phyloP scores from a whole-genome alignment of 1,140 invertebrate species.

The Scaptomyza graminum region DNA sequence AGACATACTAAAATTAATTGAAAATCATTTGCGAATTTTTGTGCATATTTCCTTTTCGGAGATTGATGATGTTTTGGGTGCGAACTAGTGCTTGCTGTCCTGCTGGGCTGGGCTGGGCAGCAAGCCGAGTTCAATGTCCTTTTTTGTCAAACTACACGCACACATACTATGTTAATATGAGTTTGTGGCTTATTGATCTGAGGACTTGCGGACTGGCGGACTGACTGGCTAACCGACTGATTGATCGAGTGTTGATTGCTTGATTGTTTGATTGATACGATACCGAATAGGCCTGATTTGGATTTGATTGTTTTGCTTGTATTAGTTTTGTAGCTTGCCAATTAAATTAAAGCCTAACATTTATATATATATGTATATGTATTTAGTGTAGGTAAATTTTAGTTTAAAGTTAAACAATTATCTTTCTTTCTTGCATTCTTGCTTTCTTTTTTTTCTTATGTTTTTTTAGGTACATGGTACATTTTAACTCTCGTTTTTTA shows the following conservation, averaged over 20 bases:
- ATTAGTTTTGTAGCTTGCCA: background rate
- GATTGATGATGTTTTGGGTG: constrained; percentile 12
- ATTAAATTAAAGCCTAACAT: constrained; percentile 23
- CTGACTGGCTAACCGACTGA: background rate
- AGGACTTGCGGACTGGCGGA: constrained; percentile 1
- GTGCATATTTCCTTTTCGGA: no score
- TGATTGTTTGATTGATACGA: constrained; percentile 16
- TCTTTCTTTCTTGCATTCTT: background rate
- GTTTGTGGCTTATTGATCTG: background rate
- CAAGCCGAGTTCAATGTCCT: constrained; percentile 67
- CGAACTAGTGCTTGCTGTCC: constrained; percentile 64
- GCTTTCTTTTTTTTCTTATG: background rate
- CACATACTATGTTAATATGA: background rate
- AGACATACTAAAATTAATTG: constrained; percentile 10
- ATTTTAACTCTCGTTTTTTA: constrained; percentile 42
- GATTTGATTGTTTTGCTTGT: constrained; percentile 23
- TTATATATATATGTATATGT: constrained; percentile 8
- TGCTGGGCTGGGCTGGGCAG: constrained; percentile 76
- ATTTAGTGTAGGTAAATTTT: constrained; percentile 11
- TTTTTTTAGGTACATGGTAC: constrained; percentile 46
- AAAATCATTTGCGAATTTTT: constrained; percentile 7
- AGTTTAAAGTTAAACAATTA: constrained; percentile 19
- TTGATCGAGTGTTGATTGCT: background rate
- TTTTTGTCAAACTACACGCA: background rate
- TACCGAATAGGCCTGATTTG: constrained; percentile 1